Evolutionary conservation across 2,797 vertebrate species (phyloP).

Genomic region (Phoebastria nigripes): DNA sequence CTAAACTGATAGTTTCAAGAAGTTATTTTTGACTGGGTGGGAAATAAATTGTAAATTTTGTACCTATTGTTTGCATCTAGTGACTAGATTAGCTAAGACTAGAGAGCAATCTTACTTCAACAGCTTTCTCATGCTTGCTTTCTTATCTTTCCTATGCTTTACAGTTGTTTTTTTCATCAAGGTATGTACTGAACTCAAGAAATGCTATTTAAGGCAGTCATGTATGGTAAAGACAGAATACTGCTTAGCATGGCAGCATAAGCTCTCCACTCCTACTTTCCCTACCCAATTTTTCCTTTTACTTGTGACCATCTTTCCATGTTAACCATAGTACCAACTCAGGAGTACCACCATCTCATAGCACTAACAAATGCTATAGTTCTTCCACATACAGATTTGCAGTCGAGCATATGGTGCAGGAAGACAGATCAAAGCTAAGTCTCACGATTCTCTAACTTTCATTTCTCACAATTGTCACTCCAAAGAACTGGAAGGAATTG

Average conservation of each 20-base stretch:
- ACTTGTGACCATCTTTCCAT: background rate
- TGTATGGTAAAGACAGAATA: background rate
- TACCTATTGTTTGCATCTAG: background rate
- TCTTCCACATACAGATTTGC: background rate
- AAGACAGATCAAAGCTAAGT: slow-evolving; percentile 8
- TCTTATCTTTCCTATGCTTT: background rate
- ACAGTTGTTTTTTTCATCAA: background rate
- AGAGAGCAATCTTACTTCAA: background rate
- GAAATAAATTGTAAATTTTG: background rate
- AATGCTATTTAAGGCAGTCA: background rate
- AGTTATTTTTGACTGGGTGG: background rate
- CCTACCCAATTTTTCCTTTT: background rate
- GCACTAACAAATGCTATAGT: background rate
- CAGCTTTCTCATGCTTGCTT: background rate
- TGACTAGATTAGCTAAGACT: background rate
- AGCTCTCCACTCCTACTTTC: background rate
- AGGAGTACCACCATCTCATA: background rate
- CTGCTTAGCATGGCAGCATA: background rate
- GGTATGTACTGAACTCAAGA: background rate
- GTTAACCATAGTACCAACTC: background rate
- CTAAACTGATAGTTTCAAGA: background rate
- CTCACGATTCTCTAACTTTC: background rate
- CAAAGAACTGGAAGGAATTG: slow-evolving; percentile 1
- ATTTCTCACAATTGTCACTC: background rate
- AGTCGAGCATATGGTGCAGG: background rate